phyloP scores from a whole-genome alignment of 2,888 invertebrate genomes.

The Temnothorax ravouxi region DNA sequence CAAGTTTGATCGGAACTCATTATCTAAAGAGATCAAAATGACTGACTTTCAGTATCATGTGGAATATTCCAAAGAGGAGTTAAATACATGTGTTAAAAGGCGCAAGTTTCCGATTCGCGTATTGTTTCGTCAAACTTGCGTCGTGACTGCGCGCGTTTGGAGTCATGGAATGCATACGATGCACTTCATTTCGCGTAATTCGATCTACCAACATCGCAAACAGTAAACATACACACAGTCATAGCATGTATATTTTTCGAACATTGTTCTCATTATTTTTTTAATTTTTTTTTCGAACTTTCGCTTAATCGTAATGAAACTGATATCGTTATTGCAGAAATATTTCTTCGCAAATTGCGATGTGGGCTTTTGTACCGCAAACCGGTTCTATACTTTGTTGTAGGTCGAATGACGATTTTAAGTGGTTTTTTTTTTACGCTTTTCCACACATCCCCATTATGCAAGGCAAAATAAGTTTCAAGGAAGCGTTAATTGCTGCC shows the following conservation, averaged over 20 bases:
- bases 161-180: conserved; percentile 4
- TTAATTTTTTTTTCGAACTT: background rate
- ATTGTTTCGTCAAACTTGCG: background rate
- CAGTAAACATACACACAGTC: background rate
- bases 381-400: background rate
- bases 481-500: conserved; percentile 37
- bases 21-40: background rate
- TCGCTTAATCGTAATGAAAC: background rate
- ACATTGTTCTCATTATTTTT: background rate
- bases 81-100: background rate
- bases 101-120: background rate
- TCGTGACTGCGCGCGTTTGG: background rate
- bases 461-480: background rate
- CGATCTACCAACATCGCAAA: background rate
- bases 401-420: no score
- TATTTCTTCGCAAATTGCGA: background rate
- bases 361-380: background rate
- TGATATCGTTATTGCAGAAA: background rate
- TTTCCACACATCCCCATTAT: background rate
- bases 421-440: background rate
- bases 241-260: background rate
- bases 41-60: background rate
- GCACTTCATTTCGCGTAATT: conserved; percentile 27
- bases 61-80: background rate
- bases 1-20: background rate